A percentile compares a stretch with the other conserved stretches of the same genome.
phyloP scores from a whole-genome alignment of 2,888 invertebrate species.

The Hirtodrosophila duncani region DNA sequence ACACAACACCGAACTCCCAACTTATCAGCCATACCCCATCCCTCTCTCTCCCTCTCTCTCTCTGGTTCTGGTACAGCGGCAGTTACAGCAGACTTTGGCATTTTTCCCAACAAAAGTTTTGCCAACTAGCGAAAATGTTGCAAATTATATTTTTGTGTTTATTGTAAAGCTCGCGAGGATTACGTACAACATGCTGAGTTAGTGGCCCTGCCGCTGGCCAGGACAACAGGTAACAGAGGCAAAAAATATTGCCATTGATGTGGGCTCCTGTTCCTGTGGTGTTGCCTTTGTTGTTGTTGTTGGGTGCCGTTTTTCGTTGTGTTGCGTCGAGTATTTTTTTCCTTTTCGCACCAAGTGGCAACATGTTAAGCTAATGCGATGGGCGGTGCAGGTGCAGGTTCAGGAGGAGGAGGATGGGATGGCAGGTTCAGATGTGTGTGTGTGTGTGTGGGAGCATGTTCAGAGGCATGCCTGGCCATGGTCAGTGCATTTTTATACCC shows the following conservation, averaged over 20 bases:
- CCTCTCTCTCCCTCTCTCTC: background rate
- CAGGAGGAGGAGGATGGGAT: background rate
- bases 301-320: conserved; percentile 30
- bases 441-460: conserved; percentile 10
- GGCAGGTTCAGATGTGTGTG: no score
- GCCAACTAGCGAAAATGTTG: conserved; percentile 39
- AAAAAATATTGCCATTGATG: conserved; percentile 8
- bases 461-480: background rate
- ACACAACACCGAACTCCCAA: conserved; percentile 2
- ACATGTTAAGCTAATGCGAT: conserved; percentile 62
- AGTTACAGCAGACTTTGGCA: no score
- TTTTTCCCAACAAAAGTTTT: conserved; percentile 24
- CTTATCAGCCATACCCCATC: background rate
- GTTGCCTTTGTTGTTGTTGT: conserved; percentile 9
- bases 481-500: no score
- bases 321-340: conserved; percentile 62
- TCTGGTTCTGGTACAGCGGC: no score
- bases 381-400: conserved; percentile 19
- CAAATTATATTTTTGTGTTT: conserved; percentile 70
- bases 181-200: conserved; percentile 41
- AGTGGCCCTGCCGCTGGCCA: conserved; percentile 1
- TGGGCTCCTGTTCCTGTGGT: conserved; percentile 27
- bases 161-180: conserved; percentile 65
- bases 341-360: conserved; percentile 61
- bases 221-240: conserved; percentile 17